Evolutionary conservation across 2,113 vertebrate species (phyloP).

Genomic region (Takifugu bimaculatus): DNA sequence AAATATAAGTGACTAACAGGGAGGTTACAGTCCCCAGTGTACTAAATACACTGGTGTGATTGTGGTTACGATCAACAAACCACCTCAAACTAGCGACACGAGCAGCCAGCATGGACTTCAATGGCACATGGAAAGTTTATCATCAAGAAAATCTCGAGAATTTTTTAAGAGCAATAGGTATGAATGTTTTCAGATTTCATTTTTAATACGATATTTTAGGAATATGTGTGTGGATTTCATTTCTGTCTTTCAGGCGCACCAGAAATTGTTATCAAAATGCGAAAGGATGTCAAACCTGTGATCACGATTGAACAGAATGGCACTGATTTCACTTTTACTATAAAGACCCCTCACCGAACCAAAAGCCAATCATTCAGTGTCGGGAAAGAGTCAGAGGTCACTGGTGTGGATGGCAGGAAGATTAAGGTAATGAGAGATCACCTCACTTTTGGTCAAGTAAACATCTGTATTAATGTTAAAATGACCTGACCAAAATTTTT

Average conservation of each 20-base stretch:
- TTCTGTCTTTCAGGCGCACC: constrained; percentile 65
- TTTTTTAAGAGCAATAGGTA: constrained; percentile 78
- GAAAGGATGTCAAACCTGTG: constrained; percentile 77
- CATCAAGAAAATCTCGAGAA: constrained; percentile 78
- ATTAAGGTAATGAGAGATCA: constrained; percentile 51
- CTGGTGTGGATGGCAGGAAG: constrained; percentile 57
- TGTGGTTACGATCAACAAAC: constrained; percentile 13
- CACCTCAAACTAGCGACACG: constrained; percentile 1
- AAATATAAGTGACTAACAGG: constrained; percentile 53
- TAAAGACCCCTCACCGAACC: constrained; percentile 75
- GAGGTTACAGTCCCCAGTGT: constrained; percentile 56
- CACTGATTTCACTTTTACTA: constrained; percentile 73
- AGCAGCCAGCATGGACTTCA: constrained; percentile 74
- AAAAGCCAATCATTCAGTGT: constrained; percentile 75
- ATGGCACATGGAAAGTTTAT: constrained; percentile 80
- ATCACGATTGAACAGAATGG: constrained; percentile 80
- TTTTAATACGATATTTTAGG: neutral
- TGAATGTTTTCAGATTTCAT: constrained; percentile 29
- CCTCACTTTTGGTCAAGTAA: neutral
- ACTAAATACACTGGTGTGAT: constrained; percentile 38
- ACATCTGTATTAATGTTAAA: neutral
- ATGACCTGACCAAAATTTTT: too few species aligned
- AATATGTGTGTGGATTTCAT: fast-evolving
- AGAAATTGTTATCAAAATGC: constrained; percentile 74
- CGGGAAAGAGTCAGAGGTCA: constrained; percentile 78